These are phyloP conservation scores for Peromyscus attwateri DNA, from an alignment of 2,797 vertebrate species.

Conservation along the genomic window DNA sequence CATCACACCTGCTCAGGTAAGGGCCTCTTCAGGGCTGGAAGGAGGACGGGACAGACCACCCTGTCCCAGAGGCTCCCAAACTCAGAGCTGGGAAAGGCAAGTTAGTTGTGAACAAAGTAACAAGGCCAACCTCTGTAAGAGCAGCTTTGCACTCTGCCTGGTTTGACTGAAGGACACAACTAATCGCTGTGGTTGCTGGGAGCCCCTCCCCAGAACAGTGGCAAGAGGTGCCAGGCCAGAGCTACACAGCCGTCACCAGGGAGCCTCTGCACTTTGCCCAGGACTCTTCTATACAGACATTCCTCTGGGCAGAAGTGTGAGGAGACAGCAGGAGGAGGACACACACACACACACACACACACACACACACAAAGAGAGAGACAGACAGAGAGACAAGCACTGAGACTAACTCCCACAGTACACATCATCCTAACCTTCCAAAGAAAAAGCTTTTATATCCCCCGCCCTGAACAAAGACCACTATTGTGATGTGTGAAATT, in stretches of 20 bases:
- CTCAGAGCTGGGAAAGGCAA: background rate
- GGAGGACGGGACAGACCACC: background rate
- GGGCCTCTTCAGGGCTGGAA: background rate
- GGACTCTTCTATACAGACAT: background rate
- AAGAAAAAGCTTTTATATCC: background rate
- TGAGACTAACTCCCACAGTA: background rate
- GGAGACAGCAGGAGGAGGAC: too few species aligned
- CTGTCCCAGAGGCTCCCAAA: background rate
- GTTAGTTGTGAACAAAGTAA: background rate
- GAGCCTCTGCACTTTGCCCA: background rate
- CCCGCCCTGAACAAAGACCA: background rate
- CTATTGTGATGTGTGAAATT: background rate
- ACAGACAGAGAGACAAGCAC: background rate
- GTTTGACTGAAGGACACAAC: background rate
- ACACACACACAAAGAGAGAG: background rate
- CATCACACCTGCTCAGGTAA: background rate
- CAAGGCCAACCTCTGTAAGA: background rate
- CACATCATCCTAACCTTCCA: background rate
- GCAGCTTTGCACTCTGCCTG: background rate
- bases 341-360: background rate
- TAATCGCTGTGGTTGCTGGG: background rate
- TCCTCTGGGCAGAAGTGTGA: background rate
- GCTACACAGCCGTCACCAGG: background rate
- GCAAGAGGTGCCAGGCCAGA: background rate
- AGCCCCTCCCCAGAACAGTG: background rate